A percentile compares a stretch with the other conserved stretches of the same genome.
phyloP scores from a whole-genome alignment of 2,888 invertebrate species.

The Drosophila neotestacea region DNA sequence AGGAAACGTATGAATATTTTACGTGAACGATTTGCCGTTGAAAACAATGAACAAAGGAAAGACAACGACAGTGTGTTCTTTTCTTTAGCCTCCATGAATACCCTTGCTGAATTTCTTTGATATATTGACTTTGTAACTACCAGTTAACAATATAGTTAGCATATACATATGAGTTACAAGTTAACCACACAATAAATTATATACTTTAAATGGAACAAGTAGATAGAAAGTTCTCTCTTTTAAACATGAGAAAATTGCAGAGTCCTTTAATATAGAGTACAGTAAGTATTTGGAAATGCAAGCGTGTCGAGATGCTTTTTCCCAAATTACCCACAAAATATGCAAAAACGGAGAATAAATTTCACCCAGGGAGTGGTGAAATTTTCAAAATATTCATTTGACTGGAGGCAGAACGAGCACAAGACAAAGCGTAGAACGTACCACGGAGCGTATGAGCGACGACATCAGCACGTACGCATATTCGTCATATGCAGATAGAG shows the following conservation, averaged over 20 bases:
- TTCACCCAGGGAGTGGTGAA: slow-evolving; percentile 48
- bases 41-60: slow-evolving; percentile 43
- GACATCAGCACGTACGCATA: slow-evolving; percentile 66
- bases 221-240: background rate
- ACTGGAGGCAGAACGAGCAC: slow-evolving; percentile 25
- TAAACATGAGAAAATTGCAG: background rate
- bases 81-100: slow-evolving; percentile 24
- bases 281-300: background rate
- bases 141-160: background rate
- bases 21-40: slow-evolving; percentile 70
- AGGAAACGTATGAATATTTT: slow-evolving; percentile 78
- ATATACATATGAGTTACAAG: background rate
- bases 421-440: slow-evolving; percentile 14
- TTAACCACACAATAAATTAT: background rate
- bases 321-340: slow-evolving; percentile 72
- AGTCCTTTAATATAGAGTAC: slow-evolving; percentile 17
- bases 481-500: slow-evolving; percentile 51
- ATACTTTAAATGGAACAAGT: background rate
- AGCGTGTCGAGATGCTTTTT: slow-evolving; percentile 50
- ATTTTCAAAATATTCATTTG: slow-evolving; percentile 65
- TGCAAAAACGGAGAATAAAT: slow-evolving; percentile 71
- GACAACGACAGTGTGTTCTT: slow-evolving; percentile 19
- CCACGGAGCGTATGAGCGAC: slow-evolving; percentile 64
- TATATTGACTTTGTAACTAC: background rate
- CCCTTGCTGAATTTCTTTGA: slow-evolving; percentile 11